Percentiles rank a stretch among this genome's conserved stretches.
Conservation (phyloP, 2,113 vertebrate genomes). For the Dicrurus megarhynchus region DNA sequence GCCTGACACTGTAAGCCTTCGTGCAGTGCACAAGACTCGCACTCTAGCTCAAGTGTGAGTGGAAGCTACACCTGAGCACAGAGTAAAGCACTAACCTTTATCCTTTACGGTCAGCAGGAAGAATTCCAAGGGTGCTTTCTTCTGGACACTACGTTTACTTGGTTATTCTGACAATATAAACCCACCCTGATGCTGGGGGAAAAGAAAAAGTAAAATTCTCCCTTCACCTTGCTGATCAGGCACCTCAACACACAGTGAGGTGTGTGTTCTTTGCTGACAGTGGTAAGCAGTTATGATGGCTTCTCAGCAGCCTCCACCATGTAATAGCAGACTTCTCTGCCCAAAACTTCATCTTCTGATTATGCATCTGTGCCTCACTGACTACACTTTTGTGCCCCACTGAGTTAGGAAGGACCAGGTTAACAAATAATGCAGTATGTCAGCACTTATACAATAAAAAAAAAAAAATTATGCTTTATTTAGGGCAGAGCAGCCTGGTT, state of each 20-base stretch:
- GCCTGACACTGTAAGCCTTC: background rate
- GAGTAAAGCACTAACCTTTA: background rate
- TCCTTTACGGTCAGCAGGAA: background rate
- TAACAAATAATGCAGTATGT: background rate
- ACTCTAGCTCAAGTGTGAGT: background rate
- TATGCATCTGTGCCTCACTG: background rate
- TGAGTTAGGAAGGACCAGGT: background rate
- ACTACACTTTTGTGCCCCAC: background rate
- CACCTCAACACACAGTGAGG: background rate
- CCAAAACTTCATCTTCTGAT: background rate
- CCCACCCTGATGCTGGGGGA: accelerated
- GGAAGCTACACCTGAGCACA: background rate
- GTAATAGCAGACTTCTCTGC: background rate
- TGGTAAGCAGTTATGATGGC: background rate
- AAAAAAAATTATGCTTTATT: background rate
- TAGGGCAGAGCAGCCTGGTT: background rate
- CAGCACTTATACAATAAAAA: background rate
- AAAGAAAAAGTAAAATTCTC: background rate
- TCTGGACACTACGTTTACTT: background rate
- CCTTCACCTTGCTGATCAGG: background rate
- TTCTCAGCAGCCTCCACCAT: background rate
- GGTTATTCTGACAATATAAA: background rate
- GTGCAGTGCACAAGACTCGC: background rate
- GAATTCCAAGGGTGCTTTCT: background rate
- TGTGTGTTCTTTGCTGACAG: background rate